Conservation (phyloP, 2,113 vertebrate species). For the Ploceus nigricollis region DNA sequence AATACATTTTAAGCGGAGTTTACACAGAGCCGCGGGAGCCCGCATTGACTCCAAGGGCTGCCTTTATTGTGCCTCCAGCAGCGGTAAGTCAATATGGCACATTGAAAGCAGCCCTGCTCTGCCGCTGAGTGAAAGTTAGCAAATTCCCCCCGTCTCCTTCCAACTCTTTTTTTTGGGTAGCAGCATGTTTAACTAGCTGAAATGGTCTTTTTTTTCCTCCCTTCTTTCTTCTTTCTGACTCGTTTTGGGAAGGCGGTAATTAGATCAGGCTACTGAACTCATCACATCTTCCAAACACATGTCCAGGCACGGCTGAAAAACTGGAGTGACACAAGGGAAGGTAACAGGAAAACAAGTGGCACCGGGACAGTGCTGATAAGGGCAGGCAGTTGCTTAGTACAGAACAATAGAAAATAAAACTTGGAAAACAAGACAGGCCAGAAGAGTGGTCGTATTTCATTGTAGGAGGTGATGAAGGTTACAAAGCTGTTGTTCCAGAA, state of each 20-base stretch:
- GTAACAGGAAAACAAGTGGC: slow-evolving; percentile 18
- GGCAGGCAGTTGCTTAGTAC: neutral
- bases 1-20: slow-evolving; percentile 66
- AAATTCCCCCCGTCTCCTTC: slow-evolving; percentile 33
- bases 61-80: slow-evolving; percentile 55
- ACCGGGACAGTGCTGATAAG: neutral
- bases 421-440: neutral
- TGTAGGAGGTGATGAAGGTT: neutral
- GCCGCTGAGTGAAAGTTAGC: slow-evolving; percentile 45
- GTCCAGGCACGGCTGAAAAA: neutral
- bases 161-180: neutral
- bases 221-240: neutral
- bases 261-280: neutral
- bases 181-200: slow-evolving; percentile 14
- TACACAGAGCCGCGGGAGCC: slow-evolving; percentile 62
- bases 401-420: slow-evolving; percentile 44
- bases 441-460: neutral
- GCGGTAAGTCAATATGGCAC: slow-evolving; percentile 47
- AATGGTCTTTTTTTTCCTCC: neutral
- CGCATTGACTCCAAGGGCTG: slow-evolving; percentile 36
- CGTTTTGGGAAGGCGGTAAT: neutral
- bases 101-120: slow-evolving; percentile 41
- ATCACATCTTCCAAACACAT: neutral
- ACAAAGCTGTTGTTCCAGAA: neutral
- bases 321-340: neutral